Percentiles rank a stretch among this genome's conserved stretches.
Conservation (phyloP, 2,888 invertebrate species). For the Parasteatoda lunata region DNA sequence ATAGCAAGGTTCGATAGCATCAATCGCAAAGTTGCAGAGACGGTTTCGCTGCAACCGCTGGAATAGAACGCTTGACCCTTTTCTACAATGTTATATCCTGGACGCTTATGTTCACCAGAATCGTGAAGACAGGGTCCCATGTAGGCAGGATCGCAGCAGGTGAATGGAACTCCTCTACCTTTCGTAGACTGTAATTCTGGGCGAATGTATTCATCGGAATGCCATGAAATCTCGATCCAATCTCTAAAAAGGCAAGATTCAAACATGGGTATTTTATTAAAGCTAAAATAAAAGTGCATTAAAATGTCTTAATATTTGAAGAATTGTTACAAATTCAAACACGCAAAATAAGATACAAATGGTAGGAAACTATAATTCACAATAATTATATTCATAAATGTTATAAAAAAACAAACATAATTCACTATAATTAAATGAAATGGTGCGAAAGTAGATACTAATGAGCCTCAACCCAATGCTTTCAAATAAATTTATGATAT, state of each 20-base stretch:
- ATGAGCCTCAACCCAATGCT: no score
- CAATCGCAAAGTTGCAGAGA: slow-evolving; percentile 21
- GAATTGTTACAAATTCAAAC: no score
- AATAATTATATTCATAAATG: no score
- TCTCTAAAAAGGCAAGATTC: slow-evolving; percentile 17
- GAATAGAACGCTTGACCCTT: slow-evolving; percentile 33
- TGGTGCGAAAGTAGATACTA: no score
- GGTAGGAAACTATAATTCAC: no score
- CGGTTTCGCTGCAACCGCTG: slow-evolving; percentile 38
- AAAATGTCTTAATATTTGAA: no score
- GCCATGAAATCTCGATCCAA: slow-evolving; percentile 46
- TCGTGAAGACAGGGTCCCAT: slow-evolving; percentile 56
- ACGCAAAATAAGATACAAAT: no score
- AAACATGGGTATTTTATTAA: no score
- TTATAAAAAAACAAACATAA: no score
- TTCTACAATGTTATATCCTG: slow-evolving; percentile 29
- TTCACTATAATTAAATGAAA: no score
- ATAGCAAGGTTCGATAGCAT: slow-evolving; percentile 27
- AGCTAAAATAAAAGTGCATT: no score
- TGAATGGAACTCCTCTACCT: slow-evolving; percentile 50
- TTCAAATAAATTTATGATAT: no score
- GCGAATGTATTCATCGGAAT: slow-evolving; percentile 43
- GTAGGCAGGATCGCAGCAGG: slow-evolving; percentile 52
- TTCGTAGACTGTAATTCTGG: slow-evolving; percentile 28
- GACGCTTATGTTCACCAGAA: slow-evolving; percentile 7